A percentile compares a stretch with the other conserved stretches of the same genome.
Conservation (phyloP, 2,888 invertebrate species). For the Polyommatus iphigenia region DNA sequence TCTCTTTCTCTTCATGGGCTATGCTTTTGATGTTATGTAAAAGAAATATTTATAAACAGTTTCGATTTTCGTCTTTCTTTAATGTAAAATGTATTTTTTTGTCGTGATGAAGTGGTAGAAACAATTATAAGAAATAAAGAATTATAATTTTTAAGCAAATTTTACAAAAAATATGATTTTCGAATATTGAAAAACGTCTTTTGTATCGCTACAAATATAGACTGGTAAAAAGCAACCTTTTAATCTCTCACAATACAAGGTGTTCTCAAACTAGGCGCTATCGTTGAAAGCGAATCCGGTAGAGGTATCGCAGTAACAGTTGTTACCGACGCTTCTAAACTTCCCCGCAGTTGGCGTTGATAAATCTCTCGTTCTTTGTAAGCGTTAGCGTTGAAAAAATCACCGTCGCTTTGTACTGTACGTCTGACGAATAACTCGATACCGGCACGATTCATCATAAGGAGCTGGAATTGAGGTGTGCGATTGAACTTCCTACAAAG, state of each 20-base stretch:
- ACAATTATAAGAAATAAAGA: too few species aligned
- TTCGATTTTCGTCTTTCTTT: too few species aligned
- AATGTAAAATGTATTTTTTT: too few species aligned
- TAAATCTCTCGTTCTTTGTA: slow-evolving; percentile 43
- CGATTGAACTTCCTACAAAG: background rate
- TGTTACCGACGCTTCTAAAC: slow-evolving; percentile 36
- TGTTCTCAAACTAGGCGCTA: slow-evolving; percentile 14
- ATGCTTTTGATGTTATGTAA: too few species aligned
- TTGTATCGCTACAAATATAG: background rate
- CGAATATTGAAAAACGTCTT: background rate
- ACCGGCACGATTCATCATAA: slow-evolving; percentile 32
- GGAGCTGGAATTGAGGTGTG: background rate
- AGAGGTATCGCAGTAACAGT: slow-evolving; percentile 26
- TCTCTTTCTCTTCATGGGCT: too few species aligned
- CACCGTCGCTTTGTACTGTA: slow-evolving; percentile 35
- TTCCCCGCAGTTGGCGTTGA: slow-evolving; percentile 41
- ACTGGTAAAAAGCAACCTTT: background rate
- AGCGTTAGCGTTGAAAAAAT: slow-evolving; percentile 39
- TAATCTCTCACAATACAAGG: slow-evolving; percentile 1
- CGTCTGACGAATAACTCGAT: slow-evolving; percentile 34
- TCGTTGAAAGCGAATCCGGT: background rate
- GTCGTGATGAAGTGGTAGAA: too few species aligned
- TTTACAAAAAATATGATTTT: too few species aligned
- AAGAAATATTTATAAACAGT: too few species aligned
- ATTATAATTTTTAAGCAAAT: too few species aligned